These are phyloP conservation scores for Lydus trimaculatus DNA, from an alignment of 2,888 invertebrate species.

Conservation along the genomic window DNA sequence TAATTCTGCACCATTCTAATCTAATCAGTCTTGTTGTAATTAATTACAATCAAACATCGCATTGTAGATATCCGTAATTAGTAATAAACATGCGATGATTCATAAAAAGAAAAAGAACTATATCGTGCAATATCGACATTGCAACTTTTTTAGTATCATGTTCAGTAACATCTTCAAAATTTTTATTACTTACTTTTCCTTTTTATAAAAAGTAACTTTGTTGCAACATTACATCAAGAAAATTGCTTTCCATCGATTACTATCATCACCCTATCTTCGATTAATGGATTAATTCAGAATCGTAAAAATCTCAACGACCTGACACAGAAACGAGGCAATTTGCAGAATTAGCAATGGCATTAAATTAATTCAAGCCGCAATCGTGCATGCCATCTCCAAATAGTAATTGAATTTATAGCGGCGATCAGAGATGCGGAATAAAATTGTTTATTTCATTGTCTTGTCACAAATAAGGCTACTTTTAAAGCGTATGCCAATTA, in stretches of 20 bases:
- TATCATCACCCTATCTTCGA: conserved; percentile 34
- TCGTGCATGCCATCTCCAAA: conserved; percentile 48
- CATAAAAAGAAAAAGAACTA: conserved; percentile 13
- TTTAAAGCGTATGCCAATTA: conserved; percentile 50
- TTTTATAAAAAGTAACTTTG: conserved; percentile 46
- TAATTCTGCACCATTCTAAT: neutral
- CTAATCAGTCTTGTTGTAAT: neutral
- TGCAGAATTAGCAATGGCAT: conserved; percentile 37
- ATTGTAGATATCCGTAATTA: conserved; percentile 18
- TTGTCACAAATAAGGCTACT: conserved; percentile 45
- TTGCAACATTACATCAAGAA: conserved; percentile 44
- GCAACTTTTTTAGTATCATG: neutral
- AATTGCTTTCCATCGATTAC: conserved; percentile 36
- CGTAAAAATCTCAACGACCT: conserved; percentile 11
- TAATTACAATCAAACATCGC: neutral
- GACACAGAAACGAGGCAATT: conserved; percentile 27
- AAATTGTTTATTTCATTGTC: conserved; percentile 52
- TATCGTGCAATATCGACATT: conserved; percentile 5
- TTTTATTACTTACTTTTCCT: conserved; percentile 29
- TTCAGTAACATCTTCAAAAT: conserved; percentile 11
- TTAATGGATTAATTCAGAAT: conserved; percentile 16
- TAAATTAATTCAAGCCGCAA: conserved; percentile 48
- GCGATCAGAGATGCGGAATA: conserved; percentile 43
- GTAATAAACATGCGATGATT: conserved; percentile 39
- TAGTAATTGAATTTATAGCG: conserved; percentile 54